Evolutionary conservation across 2,888 invertebrate species (phyloP).

Genomic region (Eilema sororculum): DNA sequence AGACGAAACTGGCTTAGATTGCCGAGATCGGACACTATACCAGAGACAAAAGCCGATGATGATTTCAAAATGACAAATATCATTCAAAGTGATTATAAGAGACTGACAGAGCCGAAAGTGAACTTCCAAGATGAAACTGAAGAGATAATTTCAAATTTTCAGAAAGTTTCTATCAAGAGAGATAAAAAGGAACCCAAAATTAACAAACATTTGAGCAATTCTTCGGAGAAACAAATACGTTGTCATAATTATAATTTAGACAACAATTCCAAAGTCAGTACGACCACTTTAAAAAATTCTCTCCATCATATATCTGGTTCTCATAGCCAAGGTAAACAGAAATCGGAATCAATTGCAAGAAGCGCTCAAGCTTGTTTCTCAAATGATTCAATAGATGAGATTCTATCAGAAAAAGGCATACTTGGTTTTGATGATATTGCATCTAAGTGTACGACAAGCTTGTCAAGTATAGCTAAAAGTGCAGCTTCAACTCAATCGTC

Average conservation of each 20-base stretch:
- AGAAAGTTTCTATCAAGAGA: background rate
- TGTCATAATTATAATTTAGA: conserved; percentile 65
- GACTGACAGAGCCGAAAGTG: conserved; percentile 18
- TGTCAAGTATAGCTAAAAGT: conserved; percentile 50
- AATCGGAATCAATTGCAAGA: conserved; percentile 64
- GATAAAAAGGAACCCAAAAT: background rate
- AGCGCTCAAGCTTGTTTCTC: conserved; percentile 73
- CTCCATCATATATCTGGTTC: background rate
- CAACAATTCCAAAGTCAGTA: conserved; percentile 18
- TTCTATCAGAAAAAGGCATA: conserved; percentile 70
- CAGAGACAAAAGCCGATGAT: conserved; percentile 59
- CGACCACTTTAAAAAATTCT: conserved; percentile 10
- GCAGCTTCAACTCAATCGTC: conserved; percentile 58
- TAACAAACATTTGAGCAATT: conserved; percentile 17
- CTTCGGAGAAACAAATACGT: conserved; percentile 69
- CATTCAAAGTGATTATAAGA: background rate
- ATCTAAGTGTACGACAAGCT: conserved; percentile 60
- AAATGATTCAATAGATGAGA: conserved; percentile 78
- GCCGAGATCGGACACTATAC: conserved; percentile 59
- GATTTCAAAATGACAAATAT: conserved; percentile 40
- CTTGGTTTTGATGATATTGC: conserved; percentile 65
- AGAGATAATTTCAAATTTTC: background rate
- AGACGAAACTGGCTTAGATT: conserved; percentile 73
- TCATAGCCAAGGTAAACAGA: conserved; percentile 27
- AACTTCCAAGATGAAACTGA: conserved; percentile 7